Evolutionary conservation across 2,113 vertebrate genomes (phyloP).

Genomic region (Anseranas semipalmata): DNA sequence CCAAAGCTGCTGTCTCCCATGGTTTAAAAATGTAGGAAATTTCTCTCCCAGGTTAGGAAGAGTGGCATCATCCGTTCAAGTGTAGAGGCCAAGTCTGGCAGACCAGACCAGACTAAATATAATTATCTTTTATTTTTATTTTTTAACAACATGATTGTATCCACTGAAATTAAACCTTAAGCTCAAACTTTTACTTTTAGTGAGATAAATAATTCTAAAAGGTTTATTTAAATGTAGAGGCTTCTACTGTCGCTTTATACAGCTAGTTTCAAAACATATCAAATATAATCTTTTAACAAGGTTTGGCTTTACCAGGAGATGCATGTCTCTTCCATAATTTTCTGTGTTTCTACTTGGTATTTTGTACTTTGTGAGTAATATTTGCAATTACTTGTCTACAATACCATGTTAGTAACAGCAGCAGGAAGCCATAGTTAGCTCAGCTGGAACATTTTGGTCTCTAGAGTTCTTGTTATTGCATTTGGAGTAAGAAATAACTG

Average conservation of each 20-base stretch:
- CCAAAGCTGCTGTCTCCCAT: neutral
- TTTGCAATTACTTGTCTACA: slow-evolving; percentile 18
- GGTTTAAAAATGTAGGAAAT: too few relatives aligned
- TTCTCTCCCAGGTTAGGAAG: too few relatives aligned
- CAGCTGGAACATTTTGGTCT: slow-evolving; percentile 42
- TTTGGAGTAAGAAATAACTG: slow-evolving; percentile 23
- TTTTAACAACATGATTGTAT: neutral
- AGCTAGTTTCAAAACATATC: slow-evolving; percentile 1
- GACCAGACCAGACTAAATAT: too few relatives aligned
- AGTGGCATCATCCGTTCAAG: too few relatives aligned
- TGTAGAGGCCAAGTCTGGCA: too few relatives aligned
- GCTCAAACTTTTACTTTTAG: neutral
- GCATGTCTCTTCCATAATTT: neutral
- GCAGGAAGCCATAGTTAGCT: slow-evolving; percentile 39
- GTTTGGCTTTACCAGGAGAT: neutral
- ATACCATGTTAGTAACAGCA: slow-evolving; percentile 17
- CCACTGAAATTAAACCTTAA: neutral
- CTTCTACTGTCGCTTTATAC: neutral
- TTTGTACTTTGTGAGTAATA: slow-evolving; percentile 25
- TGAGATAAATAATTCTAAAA: neutral
- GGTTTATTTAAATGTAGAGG: neutral
- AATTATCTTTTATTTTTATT: neutral
- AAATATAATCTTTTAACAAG: neutral
- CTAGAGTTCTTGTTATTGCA: neutral
- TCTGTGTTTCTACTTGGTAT: neutral